Base-by-base conservation (phyloP, 2,888 invertebrate genomes). In the Zygothrica quintamaculata region DNA sequence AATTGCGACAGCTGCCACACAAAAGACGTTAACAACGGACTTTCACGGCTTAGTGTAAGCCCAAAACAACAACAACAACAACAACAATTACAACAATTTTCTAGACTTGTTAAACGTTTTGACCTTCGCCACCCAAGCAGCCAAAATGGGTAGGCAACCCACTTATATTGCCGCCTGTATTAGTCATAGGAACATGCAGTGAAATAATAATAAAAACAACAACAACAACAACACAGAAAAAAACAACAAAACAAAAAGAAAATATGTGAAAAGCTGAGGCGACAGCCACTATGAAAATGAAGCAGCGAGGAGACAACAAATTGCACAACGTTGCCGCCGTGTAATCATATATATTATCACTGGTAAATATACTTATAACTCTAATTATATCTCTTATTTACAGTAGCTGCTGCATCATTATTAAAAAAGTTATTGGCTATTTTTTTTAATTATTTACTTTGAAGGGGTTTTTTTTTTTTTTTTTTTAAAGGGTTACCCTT, bases 1-100 rank as follows among this genome's bases (percentile, higher is more conserved):
- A 84, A 76, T 44, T 66, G 67, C 69, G 77, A 61, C 81, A 81
- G 84, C 81, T 82, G 84, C 56, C 59, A 59, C 61, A 72, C 43
- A 64, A 78, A 68, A 62, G 65, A 64, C 65, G 65, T 73, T 73
- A 73, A 73, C 47, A 55, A 47, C 53, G 36, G 37, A 47, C 52
- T 48, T 56, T 50, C 48, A 61, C 50, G 57, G 51, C 53, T 66
- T 15, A 60, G 69, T 55, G 55, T 56, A 52, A 66, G 56, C 12
- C 37, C 51, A 39, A 36, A 51, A 26, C 33, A 51, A 52, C 29
- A 34, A 13, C 29, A 29, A 9, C 15, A 44, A 33, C 50, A 55
- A 61, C 56, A 61, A 50, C 56, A 53, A 55, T 50, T 33, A 44
- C 42, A 39, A 26, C 15, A 40, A 53, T 58, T 53, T 42, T 46